Percentiles rank a stretch among this genome's conserved stretches.
Conservation (phyloP, 2,888 invertebrate species). For the Dione vanillae region DNA sequence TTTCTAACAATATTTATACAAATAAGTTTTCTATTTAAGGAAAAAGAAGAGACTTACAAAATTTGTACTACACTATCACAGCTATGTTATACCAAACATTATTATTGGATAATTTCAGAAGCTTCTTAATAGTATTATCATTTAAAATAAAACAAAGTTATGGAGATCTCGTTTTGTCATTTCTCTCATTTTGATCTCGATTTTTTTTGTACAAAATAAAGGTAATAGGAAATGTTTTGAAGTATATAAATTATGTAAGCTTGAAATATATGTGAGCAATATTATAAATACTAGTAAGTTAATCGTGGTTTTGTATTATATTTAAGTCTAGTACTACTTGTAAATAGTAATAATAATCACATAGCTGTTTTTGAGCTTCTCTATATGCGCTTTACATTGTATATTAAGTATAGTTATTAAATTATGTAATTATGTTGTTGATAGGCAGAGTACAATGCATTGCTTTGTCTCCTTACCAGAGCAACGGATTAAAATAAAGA, state of each 20-base stretch:
- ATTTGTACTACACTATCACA: not conserved
- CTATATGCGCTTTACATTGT: no score
- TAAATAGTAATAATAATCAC: no score
- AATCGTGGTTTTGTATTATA: no score
- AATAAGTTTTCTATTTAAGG: not conserved
- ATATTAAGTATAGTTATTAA: no score
- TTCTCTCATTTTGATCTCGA: not conserved
- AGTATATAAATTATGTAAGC: not conserved
- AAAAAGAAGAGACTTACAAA: not conserved
- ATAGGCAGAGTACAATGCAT: no score
- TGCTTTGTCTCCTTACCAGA: no score
- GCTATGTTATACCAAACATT: not conserved
- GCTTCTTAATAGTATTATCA: conserved; percentile 11
- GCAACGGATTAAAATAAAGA: no score
- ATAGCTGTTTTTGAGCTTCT: no score
- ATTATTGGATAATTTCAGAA: not conserved
- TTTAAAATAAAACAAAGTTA: not conserved
- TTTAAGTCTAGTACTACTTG: no score
- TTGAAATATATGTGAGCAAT: no score
- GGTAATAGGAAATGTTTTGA: not conserved
- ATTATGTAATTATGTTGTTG: no score
- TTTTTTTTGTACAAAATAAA: not conserved
- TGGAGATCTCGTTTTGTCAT: not conserved
- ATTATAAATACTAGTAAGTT: no score
- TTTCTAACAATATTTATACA: not conserved